Evolutionary conservation across 2,797 vertebrate genomes (phyloP).

Genomic region (Falco peregrinus): DNA sequence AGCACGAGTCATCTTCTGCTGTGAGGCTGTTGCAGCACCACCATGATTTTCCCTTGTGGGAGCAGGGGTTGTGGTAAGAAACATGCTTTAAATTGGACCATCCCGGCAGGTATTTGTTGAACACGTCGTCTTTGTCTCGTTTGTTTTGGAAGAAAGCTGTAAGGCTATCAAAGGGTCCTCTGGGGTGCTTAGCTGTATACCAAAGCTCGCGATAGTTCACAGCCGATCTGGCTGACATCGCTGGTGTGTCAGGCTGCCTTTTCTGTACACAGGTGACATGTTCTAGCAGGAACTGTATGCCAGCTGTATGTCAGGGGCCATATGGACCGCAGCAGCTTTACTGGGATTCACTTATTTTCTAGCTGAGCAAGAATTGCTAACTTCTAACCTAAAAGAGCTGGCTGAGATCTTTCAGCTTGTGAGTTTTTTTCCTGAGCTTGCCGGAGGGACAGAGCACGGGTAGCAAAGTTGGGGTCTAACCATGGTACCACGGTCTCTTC

Average conservation of each 20-base stretch:
- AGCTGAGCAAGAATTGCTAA: background rate
- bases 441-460: fast-evolving
- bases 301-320: background rate
- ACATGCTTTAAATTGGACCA: background rate
- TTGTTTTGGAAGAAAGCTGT: background rate
- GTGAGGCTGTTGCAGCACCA: background rate
- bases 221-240: too few species aligned
- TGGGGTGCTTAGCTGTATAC: background rate
- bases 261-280: background rate
- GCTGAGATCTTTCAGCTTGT: background rate
- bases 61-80: background rate
- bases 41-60: background rate
- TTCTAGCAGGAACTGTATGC: background rate
- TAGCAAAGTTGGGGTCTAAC: too few species aligned
- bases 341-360: background rate
- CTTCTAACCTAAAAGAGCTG: background rate
- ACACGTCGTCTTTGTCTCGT: background rate
- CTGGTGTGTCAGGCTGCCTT: background rate
- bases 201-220: background rate
- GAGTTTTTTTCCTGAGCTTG: background rate
- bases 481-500: background rate
- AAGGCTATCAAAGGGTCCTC: background rate
- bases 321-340: background rate
- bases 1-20: background rate
- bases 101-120: background rate